Evolutionary conservation across 2,113 vertebrate species (phyloP), one percentile per base, ranked within the genome.

Genomic region (Arvicanthis niloticus): DNA sequence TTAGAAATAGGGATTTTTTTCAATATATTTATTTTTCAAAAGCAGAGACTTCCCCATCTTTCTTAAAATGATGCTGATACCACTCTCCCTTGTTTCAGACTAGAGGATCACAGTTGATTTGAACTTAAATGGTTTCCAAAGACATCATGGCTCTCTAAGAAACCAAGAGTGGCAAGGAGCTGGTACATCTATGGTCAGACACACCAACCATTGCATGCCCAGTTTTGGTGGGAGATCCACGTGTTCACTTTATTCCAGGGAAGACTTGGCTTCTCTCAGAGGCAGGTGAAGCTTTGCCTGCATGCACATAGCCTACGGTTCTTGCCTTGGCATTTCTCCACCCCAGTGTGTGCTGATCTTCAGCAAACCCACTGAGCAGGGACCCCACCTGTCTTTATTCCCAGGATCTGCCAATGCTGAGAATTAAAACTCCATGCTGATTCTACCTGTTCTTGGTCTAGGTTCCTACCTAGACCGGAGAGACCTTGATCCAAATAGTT

Each of bases 1-100:
- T 85, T 93, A 95, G 70, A 90, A 93, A 90, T 76, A 60, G 4
- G 13, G 45, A 72, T 82, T 95, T 93, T 26, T n/a, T 6, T 95
- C 70, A 68, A 56, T 53, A 34, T 48, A 17, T 65, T 68, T 91
- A 92, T 93, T 95, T 78, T 29, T 22, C 17, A 5, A 68, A 85
- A 93, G 81, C 37, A 78, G 26, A 0, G 29, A 68, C 86, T 91
- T 93, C 13, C 48, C 29, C 62, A 77, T 92, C 13, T 53, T 80
- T 13, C 12, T 75, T 97, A 60, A 91, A 93, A 84, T n/a, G 12
- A 75, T 88, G 48, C 40, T 82, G 1, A 76, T 89, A 19, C 87
- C 65, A 13, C 3, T 58, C 51, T 58, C 45, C 82, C 70, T 7
- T 21, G 82, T 62, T 13, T 90, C 75, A 70, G 34, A 72, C 68